Conservation (phyloP, 2,797 vertebrate genomes). For the Buceros bicornis region DNA sequence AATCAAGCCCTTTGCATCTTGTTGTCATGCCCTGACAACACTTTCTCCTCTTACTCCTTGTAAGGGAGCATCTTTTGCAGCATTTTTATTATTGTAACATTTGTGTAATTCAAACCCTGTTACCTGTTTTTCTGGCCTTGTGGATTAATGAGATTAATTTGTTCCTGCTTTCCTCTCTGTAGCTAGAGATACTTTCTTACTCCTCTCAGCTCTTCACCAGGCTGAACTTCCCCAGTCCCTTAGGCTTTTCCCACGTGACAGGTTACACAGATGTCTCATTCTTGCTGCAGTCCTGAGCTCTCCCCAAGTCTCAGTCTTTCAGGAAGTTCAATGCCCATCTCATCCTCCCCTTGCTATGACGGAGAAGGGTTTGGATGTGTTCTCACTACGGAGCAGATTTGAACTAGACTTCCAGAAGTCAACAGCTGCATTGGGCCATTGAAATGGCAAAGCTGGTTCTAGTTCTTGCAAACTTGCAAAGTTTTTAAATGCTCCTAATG, state of each 20-base stretch:
- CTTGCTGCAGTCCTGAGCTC: not conserved
- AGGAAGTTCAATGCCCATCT: not conserved
- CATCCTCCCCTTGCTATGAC: not conserved
- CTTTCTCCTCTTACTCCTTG: not conserved
- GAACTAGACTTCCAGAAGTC: not conserved
- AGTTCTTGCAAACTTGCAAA: not conserved
- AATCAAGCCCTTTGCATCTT: not conserved
- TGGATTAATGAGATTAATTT: not conserved
- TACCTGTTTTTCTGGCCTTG: not conserved
- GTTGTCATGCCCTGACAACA: not conserved
- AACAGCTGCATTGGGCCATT: not conserved
- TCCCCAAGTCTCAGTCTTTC: not conserved
- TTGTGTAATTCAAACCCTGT: not conserved
- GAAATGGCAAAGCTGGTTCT: not conserved
- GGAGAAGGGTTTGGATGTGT: not conserved
- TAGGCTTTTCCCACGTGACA: not conserved
- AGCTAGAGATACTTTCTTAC: not conserved
- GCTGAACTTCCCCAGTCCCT: not conserved
- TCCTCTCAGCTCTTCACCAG: not conserved
- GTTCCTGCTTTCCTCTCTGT: not conserved
- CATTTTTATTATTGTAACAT: not conserved
- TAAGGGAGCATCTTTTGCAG: not conserved
- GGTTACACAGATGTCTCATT: not conserved
- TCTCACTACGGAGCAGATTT: not conserved
- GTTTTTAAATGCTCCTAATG: not conserved